Evolutionary conservation across 1,140 invertebrate genomes (phyloP).

Genomic region (Lucilia sericata): DNA sequence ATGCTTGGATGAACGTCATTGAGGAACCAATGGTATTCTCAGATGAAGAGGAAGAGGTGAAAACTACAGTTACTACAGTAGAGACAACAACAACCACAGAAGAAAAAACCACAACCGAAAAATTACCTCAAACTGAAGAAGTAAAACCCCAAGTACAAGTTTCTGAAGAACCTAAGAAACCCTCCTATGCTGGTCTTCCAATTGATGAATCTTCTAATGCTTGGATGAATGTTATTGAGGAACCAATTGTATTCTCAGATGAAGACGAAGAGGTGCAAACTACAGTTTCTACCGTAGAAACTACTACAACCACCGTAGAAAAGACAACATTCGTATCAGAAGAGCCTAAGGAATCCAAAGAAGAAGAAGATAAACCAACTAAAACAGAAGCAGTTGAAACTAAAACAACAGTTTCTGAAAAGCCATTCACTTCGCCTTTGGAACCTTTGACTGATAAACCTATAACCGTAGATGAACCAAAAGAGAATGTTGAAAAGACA

Average conservation of each 20-base stretch:
- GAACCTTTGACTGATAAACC: not conserved
- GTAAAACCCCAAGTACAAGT: not conserved
- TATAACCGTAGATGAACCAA: not conserved
- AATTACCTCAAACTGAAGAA: not conserved
- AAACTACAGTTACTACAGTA: not conserved
- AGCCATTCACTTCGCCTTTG: constrained; percentile 51
- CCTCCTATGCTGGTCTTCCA: constrained; percentile 65
- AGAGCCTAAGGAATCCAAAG: not conserved
- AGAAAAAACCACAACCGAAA: not conserved
- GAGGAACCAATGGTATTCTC: constrained; percentile 70
- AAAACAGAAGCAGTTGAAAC: too few species aligned
- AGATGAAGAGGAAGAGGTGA: constrained; percentile 60
- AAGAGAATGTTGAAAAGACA: not conserved
- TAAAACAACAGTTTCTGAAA: constrained; percentile 48
- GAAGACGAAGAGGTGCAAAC: constrained; percentile 34
- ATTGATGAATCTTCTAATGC: constrained; percentile 68
- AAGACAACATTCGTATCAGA: not conserved
- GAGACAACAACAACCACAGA: not conserved
- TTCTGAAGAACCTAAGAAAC: constrained; percentile 46
- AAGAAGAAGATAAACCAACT: constrained; percentile 42
- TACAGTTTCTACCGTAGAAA: not conserved
- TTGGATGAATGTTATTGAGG: constrained; percentile 70
- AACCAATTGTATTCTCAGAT: constrained; percentile 65
- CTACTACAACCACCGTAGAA: constrained; percentile 4
- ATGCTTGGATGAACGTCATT: constrained; percentile 70